Base-by-base conservation (phyloP, 2,888 invertebrate species). In the Muschampia plurimacula region DNA sequence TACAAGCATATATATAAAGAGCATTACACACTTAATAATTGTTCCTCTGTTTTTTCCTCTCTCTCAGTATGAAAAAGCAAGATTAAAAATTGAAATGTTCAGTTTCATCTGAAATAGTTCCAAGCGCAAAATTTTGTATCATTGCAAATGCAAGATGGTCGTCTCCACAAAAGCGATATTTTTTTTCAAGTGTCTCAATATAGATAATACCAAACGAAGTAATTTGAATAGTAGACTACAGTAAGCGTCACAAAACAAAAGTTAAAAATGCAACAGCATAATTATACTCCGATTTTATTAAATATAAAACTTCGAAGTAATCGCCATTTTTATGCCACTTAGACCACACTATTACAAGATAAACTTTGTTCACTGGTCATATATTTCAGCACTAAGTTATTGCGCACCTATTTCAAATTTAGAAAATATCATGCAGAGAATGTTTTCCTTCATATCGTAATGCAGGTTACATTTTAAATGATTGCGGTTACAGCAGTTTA, bases 281-380 rank as follows among this genome's bases (percentile, higher is more conserved):
- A 22, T 22, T 22, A 22, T 22, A 22, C 22, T 22, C 22, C 22
- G 22, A 22, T 22, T 22, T 22, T 22, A 22, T 22, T 22, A 22
- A 22, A 22, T 22, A 8, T 8, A 13, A 55, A 55, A 28, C 5
- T 32, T 13, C 1, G 3, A 32, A 10, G 0, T 9, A 46, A 32
- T 65, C 57, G 59, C 49, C 49, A 5, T 36, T 67, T 52, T 32
- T 46, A 28, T 49, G 32, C 70, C 9, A 69, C 74, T 76, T 75
- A 28, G 10, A 70, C 75, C 76, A 69, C n/a, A 66, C 73, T 81
- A 81, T 83, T 82, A 86, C 83, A 84, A 88, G 86, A 90, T 89
- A 88, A 90, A 89, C 89, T 91, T 90, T 87, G 88, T 88, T 87
- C 91, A 83, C 84, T 83, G 85, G 86, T 84, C 87, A 88, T 89